phyloP scores from a whole-genome alignment of 37 sponge, comb jelly and placozoan genomes.

The Ephydatia muelleri region DNA sequence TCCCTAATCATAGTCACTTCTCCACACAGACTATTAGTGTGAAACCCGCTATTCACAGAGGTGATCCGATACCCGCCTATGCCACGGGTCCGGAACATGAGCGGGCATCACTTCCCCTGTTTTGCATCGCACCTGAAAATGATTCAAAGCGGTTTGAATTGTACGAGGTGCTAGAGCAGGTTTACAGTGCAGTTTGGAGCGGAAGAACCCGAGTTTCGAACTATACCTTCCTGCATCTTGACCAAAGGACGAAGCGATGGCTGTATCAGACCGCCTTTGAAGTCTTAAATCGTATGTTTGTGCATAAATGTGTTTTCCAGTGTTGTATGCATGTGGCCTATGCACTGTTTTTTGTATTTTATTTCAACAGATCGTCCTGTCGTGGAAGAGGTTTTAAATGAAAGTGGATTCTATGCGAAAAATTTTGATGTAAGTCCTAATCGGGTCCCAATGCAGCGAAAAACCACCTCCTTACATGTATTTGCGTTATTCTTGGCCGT shows the following conservation, averaged over 20 bases:
- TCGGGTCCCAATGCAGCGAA: not conserved
- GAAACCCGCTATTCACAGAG: not conserved
- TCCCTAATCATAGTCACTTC: not conserved
- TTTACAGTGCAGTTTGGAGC: constrained; percentile 14
- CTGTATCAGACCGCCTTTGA: constrained; percentile 52
- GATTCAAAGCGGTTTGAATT: constrained; percentile 6
- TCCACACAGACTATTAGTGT: not conserved
- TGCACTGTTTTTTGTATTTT: not conserved
- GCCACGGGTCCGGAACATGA: not conserved
- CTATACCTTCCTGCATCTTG: not conserved
- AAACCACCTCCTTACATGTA: not conserved
- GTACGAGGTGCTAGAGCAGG: constrained; percentile 4
- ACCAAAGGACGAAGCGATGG: constrained; percentile 2
- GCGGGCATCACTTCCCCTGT: not conserved
- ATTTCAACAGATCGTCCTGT: constrained; percentile 30
- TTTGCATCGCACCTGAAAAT: not conserved
- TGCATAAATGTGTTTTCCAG: not conserved
- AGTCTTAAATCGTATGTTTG: constrained; percentile 42
- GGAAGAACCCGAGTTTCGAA: not conserved
- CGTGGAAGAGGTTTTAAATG: constrained; percentile 46
- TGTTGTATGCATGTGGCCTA: not conserved
- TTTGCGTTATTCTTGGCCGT: not conserved
- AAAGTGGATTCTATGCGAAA: constrained; percentile 61
- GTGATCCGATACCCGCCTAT: not conserved
- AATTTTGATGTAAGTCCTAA: constrained; percentile 43